These are phyloP conservation scores for Trachops cirrhosus DNA, from an alignment of 2,797 vertebrate species.

Conservation along the genomic window DNA sequence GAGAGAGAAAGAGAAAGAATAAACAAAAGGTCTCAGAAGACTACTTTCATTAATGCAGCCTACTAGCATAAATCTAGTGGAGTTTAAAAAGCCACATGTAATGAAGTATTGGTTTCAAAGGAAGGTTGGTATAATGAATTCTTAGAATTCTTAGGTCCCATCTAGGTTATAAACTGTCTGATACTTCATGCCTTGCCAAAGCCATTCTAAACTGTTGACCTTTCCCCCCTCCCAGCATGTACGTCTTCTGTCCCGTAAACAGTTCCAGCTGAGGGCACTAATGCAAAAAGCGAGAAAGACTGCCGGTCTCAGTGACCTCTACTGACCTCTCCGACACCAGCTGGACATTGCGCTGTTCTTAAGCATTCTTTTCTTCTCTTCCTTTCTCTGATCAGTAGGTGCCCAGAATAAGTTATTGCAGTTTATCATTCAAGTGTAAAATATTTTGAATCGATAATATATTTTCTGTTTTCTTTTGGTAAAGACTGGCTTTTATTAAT, in stretches of 20 bases:
- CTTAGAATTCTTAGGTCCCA: background rate
- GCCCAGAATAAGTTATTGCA: constrained; percentile 86
- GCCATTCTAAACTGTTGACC: constrained; percentile 57
- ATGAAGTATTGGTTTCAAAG: background rate
- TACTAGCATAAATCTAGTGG: background rate
- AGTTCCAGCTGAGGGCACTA: constrained; percentile 98
- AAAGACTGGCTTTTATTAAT: constrained; percentile 89
- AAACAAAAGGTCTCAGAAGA: background rate
- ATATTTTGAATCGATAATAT: constrained; percentile 92
- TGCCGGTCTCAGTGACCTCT: constrained; percentile 97
- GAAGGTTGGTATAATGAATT: background rate
- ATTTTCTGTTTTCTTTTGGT: constrained; percentile 87
- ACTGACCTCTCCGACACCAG: constrained; percentile 84
- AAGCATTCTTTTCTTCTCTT: constrained; percentile 76
- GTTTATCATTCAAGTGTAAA: constrained; percentile 86
- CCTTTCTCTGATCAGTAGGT: constrained; percentile 82
- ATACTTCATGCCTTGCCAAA: background rate
- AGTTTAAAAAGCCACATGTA: background rate
- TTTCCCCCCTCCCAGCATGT: constrained; percentile 88
- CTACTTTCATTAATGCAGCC: background rate
- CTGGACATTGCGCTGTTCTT: constrained; percentile 61
- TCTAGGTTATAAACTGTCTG: constrained; percentile 20
- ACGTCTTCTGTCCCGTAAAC: constrained; percentile 96
- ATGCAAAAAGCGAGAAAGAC: constrained; percentile 99
- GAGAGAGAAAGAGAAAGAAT: too few relatives aligned